Percentiles rank a stretch among this genome's conserved stretches.
Conservation (phyloP, 1,140 invertebrate genomes). For the Wasmannia auropunctata region DNA sequence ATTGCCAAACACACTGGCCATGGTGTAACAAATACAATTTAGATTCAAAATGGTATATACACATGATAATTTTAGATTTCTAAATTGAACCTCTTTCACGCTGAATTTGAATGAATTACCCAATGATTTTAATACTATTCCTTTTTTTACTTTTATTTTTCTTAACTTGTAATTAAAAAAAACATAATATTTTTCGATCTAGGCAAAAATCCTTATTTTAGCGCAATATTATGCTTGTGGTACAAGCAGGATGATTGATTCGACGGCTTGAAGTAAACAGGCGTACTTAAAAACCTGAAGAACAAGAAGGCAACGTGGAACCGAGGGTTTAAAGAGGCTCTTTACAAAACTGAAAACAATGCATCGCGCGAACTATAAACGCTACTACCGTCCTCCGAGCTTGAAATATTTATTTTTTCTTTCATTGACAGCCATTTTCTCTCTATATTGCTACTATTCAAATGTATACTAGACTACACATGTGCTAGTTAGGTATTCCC, state of each 20-base stretch:
- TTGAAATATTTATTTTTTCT: conserved; percentile 68
- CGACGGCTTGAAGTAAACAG: conserved; percentile 60
- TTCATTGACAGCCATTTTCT: background rate
- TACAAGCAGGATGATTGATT: conserved; percentile 54
- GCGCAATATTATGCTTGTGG: background rate
- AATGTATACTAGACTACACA: background rate
- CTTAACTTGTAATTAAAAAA: background rate
- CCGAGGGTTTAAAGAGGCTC: conserved; percentile 68
- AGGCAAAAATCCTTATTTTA: background rate
- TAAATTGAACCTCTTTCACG: background rate
- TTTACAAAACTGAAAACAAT: conserved; percentile 67
- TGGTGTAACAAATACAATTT: conserved; percentile 22
- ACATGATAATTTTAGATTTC: conserved; percentile 19
- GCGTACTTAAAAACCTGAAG: conserved; percentile 63
- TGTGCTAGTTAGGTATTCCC: background rate
- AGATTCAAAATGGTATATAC: background rate
- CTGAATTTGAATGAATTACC: background rate
- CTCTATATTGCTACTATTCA: background rate
- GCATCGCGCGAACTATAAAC: conserved; percentile 26
- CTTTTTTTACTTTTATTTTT: background rate
- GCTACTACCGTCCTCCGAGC: background rate
- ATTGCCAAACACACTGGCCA: background rate
- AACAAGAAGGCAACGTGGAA: conserved; percentile 48
- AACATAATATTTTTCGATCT: background rate
- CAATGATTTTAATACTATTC: background rate